phyloP scores from a whole-genome alignment of 2,797 vertebrate species.

The Melanotaenia boesemani region DNA sequence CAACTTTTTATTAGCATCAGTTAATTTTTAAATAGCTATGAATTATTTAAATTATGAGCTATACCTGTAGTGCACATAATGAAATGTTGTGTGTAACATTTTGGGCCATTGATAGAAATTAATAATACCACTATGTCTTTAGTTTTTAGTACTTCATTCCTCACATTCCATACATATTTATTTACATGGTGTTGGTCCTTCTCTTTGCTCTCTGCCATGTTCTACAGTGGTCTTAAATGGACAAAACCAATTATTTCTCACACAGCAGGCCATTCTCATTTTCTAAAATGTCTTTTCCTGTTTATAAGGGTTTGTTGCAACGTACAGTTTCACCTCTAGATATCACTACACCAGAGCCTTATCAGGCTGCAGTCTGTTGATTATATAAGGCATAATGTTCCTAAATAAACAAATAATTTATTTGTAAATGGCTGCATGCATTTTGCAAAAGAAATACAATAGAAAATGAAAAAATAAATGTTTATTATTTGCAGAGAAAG shows the following conservation, averaged over 20 bases:
- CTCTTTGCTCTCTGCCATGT: too few relatives aligned
- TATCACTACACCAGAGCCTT: neutral
- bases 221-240: too few relatives aligned
- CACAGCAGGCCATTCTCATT: too few relatives aligned
- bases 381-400: neutral
- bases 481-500: neutral
- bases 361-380: too few relatives aligned
- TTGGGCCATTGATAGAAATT: neutral
- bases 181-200: too few relatives aligned
- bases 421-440: neutral
- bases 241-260: too few relatives aligned
- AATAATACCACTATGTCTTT: neutral
- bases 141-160: neutral
- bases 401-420: neutral
- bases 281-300: neutral
- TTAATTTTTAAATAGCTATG: neutral
- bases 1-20: neutral
- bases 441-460: neutral
- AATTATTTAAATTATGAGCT: neutral
- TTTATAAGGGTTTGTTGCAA: neutral
- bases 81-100: neutral
- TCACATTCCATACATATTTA: too few relatives aligned
- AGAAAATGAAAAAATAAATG: neutral
- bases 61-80: neutral
- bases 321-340: constrained; percentile 4